phyloP scores from a whole-genome alignment of 2,888 invertebrate genomes.

The Trachelus troglodyta region DNA sequence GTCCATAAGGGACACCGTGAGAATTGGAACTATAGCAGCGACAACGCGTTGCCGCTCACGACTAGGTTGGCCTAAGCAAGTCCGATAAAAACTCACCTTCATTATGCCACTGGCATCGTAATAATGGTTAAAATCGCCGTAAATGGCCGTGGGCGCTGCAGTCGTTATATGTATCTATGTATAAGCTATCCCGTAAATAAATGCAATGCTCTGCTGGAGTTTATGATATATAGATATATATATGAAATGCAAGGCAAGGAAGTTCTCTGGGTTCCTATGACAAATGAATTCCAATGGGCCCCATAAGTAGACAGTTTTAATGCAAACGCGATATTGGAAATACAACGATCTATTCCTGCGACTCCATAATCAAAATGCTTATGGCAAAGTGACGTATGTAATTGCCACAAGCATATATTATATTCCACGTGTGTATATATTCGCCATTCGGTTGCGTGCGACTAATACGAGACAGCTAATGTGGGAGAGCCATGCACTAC shows the following conservation, averaged over 20 bases:
- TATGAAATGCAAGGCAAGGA: neutral
- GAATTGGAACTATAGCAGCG: slow-evolving; percentile 56
- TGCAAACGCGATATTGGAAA: slow-evolving; percentile 27
- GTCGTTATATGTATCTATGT: neutral
- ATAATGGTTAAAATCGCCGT: slow-evolving; percentile 62
- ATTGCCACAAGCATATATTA: neutral
- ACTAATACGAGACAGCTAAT: slow-evolving; percentile 27
- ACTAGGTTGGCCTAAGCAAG: slow-evolving; percentile 22
- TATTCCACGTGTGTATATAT: neutral
- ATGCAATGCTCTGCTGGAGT: neutral
- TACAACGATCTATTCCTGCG: slow-evolving; percentile 14
- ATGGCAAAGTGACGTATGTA: neutral
- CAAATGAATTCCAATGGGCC: slow-evolving; percentile 38
- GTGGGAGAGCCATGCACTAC: slow-evolving; percentile 37
- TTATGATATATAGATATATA: neutral
- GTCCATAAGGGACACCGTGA: slow-evolving; percentile 61
- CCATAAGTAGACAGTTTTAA: slow-evolving; percentile 15
- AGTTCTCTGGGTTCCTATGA: slow-evolving; percentile 18
- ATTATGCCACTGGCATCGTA: slow-evolving; percentile 60
- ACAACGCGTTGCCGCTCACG: slow-evolving; percentile 10
- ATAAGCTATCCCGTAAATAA: neutral
- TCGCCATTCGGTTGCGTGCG: slow-evolving; percentile 1
- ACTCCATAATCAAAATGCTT: slow-evolving; percentile 1
- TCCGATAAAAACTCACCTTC: slow-evolving; percentile 61
- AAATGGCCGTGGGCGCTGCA: slow-evolving; percentile 48